Base-by-base conservation (phyloP, 2,797 vertebrate genomes). In the Oreochromis grahami region DNA sequence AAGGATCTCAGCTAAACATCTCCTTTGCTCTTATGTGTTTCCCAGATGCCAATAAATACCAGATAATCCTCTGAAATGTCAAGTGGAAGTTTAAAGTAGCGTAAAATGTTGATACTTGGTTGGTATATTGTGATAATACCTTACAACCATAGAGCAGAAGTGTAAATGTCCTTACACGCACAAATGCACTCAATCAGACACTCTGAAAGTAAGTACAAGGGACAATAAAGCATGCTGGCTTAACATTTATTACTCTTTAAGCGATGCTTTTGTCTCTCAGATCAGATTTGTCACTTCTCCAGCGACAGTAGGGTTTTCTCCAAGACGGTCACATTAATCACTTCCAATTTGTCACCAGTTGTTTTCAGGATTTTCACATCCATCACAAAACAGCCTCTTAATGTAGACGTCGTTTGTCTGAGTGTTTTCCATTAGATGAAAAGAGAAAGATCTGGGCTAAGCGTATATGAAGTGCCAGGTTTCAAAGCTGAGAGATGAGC, bases 331-430 rank as follows among this genome's bases (percentile, higher is more conserved):
- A 43, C 86, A 93, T 93, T 92, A 86, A 91, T 93, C 91, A 86
- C 84, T 53, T 88, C 51, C 84, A 68, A 78, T 91, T 91, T 82
- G 79, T 91, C 91, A 86, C 65, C 76, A 51, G 70, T 84, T 87
- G 83, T 93, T 92, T 87, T 86, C 85, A 56, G 32, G 63, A 87
- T 86, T 89, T 88, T 80, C 81, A 78, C 90, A 93, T 94, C 89
- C 76, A 88, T 94, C 91, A 91, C 81, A 76, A 82, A 90, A 81
- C 86, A 86, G 58, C 81, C 78, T 80, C 78, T 80, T 87, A 88
- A 92, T 85, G 83, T 82, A 86, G 82, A 77, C 84, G 91, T 92
- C 90, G 80, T 92, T 89, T 87, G 80, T 89, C 78, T 84, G 79
- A 91, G 81, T 83, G 86, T 84, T 89, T 91, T 87, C 82, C 84